A percentile compares a stretch with the other conserved stretches of the same genome.
Conservation (phyloP, 2,113 vertebrate species). For the Propithecus coquereli region DNA sequence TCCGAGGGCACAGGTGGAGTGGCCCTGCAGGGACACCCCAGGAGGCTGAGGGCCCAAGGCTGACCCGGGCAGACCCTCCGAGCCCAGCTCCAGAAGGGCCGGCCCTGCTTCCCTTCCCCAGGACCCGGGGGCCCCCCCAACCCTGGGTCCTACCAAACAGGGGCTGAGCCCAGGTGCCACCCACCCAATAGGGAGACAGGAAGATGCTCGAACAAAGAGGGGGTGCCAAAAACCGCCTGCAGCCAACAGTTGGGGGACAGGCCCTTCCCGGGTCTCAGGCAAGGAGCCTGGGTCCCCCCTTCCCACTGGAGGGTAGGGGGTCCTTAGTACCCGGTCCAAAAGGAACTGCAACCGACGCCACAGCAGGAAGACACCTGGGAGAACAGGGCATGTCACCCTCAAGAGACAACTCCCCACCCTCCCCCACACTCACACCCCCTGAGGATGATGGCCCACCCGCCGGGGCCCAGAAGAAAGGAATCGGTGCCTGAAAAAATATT, state of each 20-base stretch:
- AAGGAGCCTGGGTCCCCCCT: background rate
- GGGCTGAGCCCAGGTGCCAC: background rate
- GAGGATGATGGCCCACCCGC: conserved; percentile 34
- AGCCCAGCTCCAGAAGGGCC: conserved; percentile 3
- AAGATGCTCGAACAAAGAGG: background rate
- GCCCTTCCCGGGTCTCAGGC: background rate
- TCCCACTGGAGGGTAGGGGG: background rate
- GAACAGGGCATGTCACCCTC: too few relatives aligned
- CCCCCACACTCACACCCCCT: background rate
- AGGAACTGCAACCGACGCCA: background rate
- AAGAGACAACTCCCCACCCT: background rate
- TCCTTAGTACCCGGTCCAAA: background rate
- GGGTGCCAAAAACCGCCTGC: background rate
- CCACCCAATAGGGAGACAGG: background rate
- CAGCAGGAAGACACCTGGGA: background rate
- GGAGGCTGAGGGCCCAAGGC: background rate
- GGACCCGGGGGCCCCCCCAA: background rate
- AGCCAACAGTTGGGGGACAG: background rate
- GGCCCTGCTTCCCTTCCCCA: background rate
- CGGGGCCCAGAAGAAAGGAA: background rate
- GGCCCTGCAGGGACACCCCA: too few relatives aligned
- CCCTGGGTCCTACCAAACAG: background rate
- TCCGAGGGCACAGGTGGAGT: too few relatives aligned
- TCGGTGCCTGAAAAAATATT: conserved; percentile 71
- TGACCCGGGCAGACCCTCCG: background rate